Evolutionary conservation across 2,797 vertebrate species (phyloP), one percentile per base, ranked within the genome.

Genomic region (Microtus obscurus): DNA sequence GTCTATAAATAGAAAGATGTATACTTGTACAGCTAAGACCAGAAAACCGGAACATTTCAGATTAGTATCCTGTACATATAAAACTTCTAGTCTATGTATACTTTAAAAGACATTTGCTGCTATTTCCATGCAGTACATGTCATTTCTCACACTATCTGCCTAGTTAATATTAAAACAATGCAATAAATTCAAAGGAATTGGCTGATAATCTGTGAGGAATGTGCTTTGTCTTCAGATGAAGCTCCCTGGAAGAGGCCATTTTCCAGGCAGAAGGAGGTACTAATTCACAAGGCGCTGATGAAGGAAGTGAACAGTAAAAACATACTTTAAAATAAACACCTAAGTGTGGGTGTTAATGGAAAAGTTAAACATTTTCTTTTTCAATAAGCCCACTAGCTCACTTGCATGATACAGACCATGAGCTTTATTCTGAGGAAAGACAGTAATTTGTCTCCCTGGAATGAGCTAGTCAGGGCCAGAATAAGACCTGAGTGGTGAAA

Each of bases 1-100:
- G n/a, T 83, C 37, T 96, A 21, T 86, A 89, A 95, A 82, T 29
- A 90, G 48, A 95, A 94, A 91, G 19, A 90, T 69, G 53, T 11
- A 59, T 73, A 90, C 88, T 79, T 79, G 19, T 81, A 27, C 5
- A 85, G 63, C 37, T 69, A 95, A 96, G 94, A 87, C 40, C n/a
- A 91, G 53, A 81, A 88, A 93, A 87, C 23, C 21, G 80, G 43
- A 90, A 61, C 21, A 74, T 78, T 91, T 87, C 63, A 89, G 69
- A 56, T 76, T 76, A 77, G 56, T 69, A 83, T 13, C 19, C 48
- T 95, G 87, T 76, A 31, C 7, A 94, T 65, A 90, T 78, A 27
- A 17, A 81, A 45, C 34, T 53, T 92, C 71, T 69, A 63, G 10
- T 25, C 65, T 87, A 37, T n/a, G 8, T 19, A 16, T 27, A 45